Percentiles rank a stretch among this genome's conserved stretches.
These are phyloP conservation scores for Phortica variegata DNA, from an alignment of 1,140 invertebrate genomes.

Conservation along the genomic window DNA sequence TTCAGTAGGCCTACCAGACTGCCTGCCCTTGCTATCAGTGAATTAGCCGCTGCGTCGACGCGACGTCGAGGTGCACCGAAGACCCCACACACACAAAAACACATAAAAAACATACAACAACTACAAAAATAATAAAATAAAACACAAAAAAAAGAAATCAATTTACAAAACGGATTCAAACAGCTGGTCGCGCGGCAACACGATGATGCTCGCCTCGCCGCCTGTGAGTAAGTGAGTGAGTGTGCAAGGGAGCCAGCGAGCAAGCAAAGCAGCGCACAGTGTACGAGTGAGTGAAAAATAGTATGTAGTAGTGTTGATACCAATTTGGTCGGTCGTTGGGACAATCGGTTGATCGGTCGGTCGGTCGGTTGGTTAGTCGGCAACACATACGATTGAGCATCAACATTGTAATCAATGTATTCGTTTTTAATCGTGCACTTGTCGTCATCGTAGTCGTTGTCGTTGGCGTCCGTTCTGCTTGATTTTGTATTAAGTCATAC, in stretches of 20 bases:
- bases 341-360: slow-evolving; percentile 15
- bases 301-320: too few species aligned
- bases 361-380: neutral
- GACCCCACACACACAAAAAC: slow-evolving; percentile 18
- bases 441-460: slow-evolving; percentile 25
- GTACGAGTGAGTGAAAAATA: too few species aligned
- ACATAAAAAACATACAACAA: neutral
- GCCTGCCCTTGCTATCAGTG: slow-evolving; percentile 42
- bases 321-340: too few species aligned
- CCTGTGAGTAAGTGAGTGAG: too few species aligned
- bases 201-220: too few species aligned
- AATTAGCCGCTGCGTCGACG: slow-evolving; percentile 24
- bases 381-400: too few species aligned
- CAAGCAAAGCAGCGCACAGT: too few species aligned
- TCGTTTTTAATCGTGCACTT: slow-evolving; percentile 32
- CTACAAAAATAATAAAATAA: slow-evolving; percentile 6
- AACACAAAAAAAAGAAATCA: slow-evolving; percentile 4
- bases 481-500: too few species aligned
- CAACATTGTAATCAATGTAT: slow-evolving; percentile 21
- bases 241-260: too few species aligned
- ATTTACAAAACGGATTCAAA: slow-evolving; percentile 40
- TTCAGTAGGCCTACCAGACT: slow-evolving; percentile 17
- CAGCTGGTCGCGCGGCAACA: too few species aligned
- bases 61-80: slow-evolving; percentile 7
- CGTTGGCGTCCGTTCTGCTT: too few species aligned